Conservation (phyloP, 2,888 invertebrate genomes). For the Baronia brevicornis region DNA sequence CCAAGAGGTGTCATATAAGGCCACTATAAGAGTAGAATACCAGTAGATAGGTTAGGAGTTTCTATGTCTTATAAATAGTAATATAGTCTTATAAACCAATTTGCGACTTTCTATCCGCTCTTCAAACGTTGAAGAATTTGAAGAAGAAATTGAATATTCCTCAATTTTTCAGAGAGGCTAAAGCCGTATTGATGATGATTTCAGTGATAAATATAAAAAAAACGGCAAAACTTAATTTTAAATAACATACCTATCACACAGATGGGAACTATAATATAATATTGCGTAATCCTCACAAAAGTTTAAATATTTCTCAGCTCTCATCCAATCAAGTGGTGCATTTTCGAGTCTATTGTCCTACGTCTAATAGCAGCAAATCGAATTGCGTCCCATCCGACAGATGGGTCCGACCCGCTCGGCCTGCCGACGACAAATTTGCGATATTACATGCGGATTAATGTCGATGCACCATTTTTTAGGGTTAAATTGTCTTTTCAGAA, state of each 20-base stretch:
- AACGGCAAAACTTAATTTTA: too few relatives aligned
- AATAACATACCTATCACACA: not conserved
- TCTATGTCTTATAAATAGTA: too few relatives aligned
- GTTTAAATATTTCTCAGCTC: constrained; percentile 28
- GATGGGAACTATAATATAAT: constrained; percentile 6
- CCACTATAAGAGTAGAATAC: too few relatives aligned
- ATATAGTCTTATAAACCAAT: too few relatives aligned
- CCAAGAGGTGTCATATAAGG: too few relatives aligned
- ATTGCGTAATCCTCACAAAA: constrained; percentile 14
- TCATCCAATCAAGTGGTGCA: constrained; percentile 38
- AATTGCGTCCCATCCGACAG: constrained; percentile 59
- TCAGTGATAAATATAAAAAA: too few relatives aligned
- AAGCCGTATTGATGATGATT: too few relatives aligned
- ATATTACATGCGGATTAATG: constrained; percentile 76
- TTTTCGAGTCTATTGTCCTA: constrained; percentile 29
- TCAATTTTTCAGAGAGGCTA: too few relatives aligned
- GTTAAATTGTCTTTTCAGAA: constrained; percentile 72
- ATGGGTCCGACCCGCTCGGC: constrained; percentile 47
- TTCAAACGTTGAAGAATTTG: too few relatives aligned
- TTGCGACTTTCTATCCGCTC: too few relatives aligned
- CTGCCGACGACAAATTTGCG: constrained; percentile 72
- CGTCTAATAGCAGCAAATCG: constrained; percentile 61
- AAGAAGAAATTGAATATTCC: too few relatives aligned
- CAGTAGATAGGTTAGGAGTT: too few relatives aligned
- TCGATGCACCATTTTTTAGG: constrained; percentile 71